Conservation (phyloP, 2,888 invertebrate genomes). For the Tethea ocularis region DNA sequence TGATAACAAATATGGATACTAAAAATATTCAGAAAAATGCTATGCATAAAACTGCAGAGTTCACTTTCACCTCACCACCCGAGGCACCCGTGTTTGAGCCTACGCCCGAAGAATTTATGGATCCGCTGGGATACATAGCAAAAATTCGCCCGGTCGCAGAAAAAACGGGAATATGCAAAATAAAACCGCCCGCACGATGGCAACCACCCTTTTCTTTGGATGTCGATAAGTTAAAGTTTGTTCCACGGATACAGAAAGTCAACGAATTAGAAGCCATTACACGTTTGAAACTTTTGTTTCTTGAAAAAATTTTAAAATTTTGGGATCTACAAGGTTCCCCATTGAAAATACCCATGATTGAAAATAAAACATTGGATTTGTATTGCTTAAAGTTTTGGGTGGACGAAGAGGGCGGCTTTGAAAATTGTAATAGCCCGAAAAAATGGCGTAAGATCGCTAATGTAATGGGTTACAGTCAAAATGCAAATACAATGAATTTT, state of each 20-base stretch:
- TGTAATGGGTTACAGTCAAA: conserved; percentile 85
- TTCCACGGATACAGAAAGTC: conserved; percentile 80
- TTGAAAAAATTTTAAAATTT: conserved; percentile 88
- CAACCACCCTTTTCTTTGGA: conserved; percentile 91
- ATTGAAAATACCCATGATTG: conserved; percentile 87
- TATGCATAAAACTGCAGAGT: conserved; percentile 79
- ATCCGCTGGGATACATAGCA: conserved; percentile 89
- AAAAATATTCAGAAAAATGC: conserved; percentile 81
- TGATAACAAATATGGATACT: conserved; percentile 63
- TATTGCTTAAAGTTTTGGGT: conserved; percentile 86
- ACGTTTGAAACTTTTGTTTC: conserved; percentile 88
- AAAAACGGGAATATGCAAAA: conserved; percentile 90
- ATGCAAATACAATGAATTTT: conserved; percentile 82
- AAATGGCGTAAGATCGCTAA: conserved; percentile 87
- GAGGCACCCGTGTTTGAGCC: conserved; percentile 89
- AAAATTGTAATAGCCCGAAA: conserved; percentile 84
- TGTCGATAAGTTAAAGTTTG: conserved; percentile 85
- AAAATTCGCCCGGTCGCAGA: conserved; percentile 89
- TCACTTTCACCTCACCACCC: conserved; percentile 80
- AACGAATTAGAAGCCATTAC: conserved; percentile 87
- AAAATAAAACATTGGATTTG: conserved; percentile 87
- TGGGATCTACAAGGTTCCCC: conserved; percentile 89
- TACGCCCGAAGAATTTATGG: conserved; percentile 88
- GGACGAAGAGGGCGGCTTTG: conserved; percentile 83
- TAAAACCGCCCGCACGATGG: conserved; percentile 89